Evolutionary conservation across 1,140 invertebrate genomes (phyloP).

Genomic region (Mizuhopecten yessoensis): DNA sequence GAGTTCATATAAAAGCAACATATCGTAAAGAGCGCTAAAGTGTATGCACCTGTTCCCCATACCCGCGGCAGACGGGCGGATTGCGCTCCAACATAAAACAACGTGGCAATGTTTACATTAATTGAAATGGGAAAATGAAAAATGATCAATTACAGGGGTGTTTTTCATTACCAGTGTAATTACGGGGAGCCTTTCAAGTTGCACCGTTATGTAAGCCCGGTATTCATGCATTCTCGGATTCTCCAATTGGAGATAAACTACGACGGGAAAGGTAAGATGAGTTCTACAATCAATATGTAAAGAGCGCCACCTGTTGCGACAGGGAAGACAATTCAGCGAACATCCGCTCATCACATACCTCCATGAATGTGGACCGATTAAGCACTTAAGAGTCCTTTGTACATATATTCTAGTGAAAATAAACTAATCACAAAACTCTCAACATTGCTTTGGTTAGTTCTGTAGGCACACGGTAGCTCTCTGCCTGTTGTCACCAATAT

Average conservation of each 20-base stretch:
- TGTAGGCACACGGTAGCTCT: background rate
- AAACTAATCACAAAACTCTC: background rate
- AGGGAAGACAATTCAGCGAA: conserved; percentile 23
- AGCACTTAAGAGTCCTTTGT: background rate
- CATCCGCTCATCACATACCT: conserved; percentile 1
- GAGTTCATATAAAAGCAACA: conserved; percentile 32
- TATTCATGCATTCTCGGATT: background rate
- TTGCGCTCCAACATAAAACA: background rate
- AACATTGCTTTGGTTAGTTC: no score
- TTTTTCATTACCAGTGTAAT: background rate
- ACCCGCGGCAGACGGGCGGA: background rate
- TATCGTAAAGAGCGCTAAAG: background rate
- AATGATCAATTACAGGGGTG: conserved; percentile 25
- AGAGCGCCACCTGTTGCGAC: conserved; percentile 13
- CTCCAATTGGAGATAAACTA: background rate
- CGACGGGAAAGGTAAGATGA: background rate
- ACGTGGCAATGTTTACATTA: conserved; percentile 27
- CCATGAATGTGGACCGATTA: background rate
- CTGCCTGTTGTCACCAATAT: background rate
- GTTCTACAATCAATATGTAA: conserved; percentile 19
- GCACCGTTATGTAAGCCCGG: background rate
- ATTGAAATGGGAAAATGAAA: conserved; percentile 39
- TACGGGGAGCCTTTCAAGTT: conserved; percentile 25
- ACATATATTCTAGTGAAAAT: background rate
- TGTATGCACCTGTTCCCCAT: background rate